Conservation (phyloP, 2,113 vertebrate species). For the Cyanoramphus novaezelandiae region DNA sequence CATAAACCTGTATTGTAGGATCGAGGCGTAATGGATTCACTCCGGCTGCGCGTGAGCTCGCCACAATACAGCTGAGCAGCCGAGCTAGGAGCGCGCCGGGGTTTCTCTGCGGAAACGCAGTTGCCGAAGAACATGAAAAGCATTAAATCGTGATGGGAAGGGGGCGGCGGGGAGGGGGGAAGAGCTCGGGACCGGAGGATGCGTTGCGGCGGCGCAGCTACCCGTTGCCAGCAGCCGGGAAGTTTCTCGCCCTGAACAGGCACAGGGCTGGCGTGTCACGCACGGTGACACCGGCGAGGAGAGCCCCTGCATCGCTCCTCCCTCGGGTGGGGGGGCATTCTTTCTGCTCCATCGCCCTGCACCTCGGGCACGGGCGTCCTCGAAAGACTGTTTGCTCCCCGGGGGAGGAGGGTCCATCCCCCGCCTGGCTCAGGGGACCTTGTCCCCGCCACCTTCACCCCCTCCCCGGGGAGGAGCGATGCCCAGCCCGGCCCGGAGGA, state of each 20-base stretch:
- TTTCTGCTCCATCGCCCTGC: not conserved
- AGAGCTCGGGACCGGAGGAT: not conserved
- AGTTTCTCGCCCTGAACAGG: not conserved
- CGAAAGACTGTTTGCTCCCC: not conserved
- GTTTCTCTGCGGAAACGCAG: slow-evolving; percentile 74
- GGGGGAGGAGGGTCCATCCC: too few species aligned
- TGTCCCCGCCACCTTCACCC: not conserved
- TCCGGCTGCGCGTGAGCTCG: slow-evolving; percentile 62
- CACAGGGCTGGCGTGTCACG: not conserved
- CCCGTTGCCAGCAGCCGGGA: not conserved
- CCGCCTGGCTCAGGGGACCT: not conserved
- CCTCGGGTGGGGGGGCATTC: not conserved
- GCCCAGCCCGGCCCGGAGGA: not conserved
- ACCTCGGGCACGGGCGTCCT: not conserved
- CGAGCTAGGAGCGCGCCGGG: slow-evolving; percentile 67
- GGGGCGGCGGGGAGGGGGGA: not conserved
- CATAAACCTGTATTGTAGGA: slow-evolving; percentile 71
- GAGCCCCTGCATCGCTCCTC: not conserved
- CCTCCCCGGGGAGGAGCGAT: not conserved
- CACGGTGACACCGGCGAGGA: not conserved
- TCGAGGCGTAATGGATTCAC: slow-evolving; percentile 74
- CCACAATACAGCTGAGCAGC: slow-evolving; percentile 73
- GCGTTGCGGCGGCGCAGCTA: not conserved
- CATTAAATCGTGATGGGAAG: slow-evolving; percentile 68
- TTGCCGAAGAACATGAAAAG: slow-evolving; percentile 72